Evolutionary conservation across 2,888 invertebrate species (phyloP).

Genomic region (Mechanitis messenoides): DNA sequence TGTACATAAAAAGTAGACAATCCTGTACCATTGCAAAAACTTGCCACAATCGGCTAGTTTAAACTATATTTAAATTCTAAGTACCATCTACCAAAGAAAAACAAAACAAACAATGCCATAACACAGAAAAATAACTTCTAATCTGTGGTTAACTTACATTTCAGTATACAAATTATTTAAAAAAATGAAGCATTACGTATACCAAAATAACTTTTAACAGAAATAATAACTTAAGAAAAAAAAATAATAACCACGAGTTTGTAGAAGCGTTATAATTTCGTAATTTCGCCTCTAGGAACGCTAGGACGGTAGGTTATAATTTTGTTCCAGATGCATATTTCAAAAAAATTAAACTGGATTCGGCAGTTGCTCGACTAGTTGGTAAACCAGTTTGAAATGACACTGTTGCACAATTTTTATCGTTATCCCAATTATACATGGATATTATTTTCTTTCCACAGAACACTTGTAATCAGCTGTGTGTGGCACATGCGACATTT

Average conservation of each 20-base stretch:
- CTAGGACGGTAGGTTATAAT: conserved; percentile 31
- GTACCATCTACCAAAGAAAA: not conserved
- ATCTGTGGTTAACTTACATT: not conserved
- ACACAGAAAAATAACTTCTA: conserved; percentile 11
- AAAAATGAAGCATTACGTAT: not conserved
- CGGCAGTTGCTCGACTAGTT: conserved; percentile 35
- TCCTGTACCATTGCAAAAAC: conserved; percentile 16
- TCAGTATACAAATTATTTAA: no score
- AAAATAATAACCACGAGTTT: not conserved
- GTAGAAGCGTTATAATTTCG: conserved; percentile 34
- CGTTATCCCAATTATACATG: conserved; percentile 33
- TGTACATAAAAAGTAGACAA: conserved; percentile 24
- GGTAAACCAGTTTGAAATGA: conserved; percentile 33
- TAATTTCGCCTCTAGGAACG: conserved; percentile 32
- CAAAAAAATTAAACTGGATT: conserved; percentile 28
- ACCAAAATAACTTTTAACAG: not conserved
- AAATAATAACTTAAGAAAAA: not conserved
- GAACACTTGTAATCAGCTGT: not conserved
- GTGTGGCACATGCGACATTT: not conserved
- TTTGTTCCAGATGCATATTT: conserved; percentile 30
- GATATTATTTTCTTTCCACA: conserved; percentile 5
- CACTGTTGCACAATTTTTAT: conserved; percentile 26
- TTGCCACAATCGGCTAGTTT: not conserved
- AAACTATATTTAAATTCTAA: conserved; percentile 14
- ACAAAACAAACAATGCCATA: conserved; percentile 6